Evolutionary conservation across 2,113 vertebrate genomes (phyloP).

Genomic region (Formicarius rufipectus): DNA sequence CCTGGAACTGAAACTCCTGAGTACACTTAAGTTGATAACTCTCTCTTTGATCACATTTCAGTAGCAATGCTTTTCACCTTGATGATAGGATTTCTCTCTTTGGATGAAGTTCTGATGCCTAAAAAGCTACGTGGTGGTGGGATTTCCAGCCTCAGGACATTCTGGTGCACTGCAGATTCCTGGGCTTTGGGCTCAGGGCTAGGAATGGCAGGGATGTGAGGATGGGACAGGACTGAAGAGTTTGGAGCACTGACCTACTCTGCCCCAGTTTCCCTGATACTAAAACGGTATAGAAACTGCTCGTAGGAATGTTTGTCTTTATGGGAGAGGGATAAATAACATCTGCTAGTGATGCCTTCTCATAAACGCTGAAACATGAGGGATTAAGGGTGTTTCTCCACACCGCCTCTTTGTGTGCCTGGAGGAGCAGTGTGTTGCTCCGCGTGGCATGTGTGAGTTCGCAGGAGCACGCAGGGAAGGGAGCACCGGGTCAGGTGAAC

Average conservation of each 20-base stretch:
- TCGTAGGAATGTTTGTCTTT: neutral
- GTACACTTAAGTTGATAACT: conserved; percentile 61
- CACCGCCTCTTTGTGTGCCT: neutral
- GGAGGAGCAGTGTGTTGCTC: neutral
- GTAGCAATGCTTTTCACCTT: conserved; percentile 65
- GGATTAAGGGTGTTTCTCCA: neutral
- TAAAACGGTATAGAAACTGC: neutral
- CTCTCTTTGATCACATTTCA: conserved; percentile 61
- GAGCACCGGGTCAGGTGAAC: neutral
- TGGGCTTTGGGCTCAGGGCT: neutral
- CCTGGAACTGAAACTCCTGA: conserved; percentile 55
- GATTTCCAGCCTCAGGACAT: neutral
- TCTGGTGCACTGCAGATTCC: neutral
- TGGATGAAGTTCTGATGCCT: conserved; percentile 29
- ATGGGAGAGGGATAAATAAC: neutral
- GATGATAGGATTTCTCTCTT: conserved; percentile 21
- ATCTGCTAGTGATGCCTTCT: neutral
- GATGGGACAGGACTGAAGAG: neutral
- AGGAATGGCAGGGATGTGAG: no score
- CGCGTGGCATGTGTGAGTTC: rapidly evolving
- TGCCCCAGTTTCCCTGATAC: neutral
- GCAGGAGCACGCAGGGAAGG: neutral
- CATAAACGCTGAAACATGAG: neutral
- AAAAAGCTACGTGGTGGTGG: neutral
- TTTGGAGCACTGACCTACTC: neutral